These are phyloP conservation scores for Todus mexicanus DNA, from an alignment of 2,797 vertebrate genomes.

Conservation along the genomic window DNA sequence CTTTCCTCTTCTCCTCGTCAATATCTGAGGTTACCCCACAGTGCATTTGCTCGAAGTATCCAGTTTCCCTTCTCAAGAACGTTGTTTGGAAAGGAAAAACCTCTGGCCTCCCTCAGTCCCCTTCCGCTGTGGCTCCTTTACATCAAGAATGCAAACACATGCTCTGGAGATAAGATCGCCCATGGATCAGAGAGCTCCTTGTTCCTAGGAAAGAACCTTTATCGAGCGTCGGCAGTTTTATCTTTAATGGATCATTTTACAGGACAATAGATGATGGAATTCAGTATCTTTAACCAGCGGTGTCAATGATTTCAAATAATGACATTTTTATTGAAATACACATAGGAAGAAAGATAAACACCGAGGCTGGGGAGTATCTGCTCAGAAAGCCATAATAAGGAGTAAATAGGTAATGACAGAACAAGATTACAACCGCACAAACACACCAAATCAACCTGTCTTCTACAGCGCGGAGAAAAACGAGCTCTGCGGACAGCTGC, in stretches of 20 bases:
- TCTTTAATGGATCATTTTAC: conserved; percentile 55
- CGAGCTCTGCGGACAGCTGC: neutral
- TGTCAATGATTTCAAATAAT: conserved; percentile 52
- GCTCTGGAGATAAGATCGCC: conserved; percentile 7
- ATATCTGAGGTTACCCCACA: neutral
- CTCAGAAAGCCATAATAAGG: conserved; percentile 12
- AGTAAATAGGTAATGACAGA: conserved; percentile 46
- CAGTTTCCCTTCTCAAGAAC: neutral
- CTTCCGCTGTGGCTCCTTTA: neutral
- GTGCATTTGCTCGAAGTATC: neutral
- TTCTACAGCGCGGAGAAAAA: neutral
- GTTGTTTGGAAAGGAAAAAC: neutral
- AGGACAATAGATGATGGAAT: conserved; percentile 25
- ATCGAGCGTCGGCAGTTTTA: conserved; percentile 1
- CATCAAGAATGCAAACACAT: neutral
- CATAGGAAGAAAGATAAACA: conserved; percentile 26
- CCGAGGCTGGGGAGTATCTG: neutral
- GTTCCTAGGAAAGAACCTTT: neutral
- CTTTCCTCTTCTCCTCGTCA: neutral
- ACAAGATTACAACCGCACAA: conserved; percentile 4
- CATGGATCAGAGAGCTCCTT: neutral
- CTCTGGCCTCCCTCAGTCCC: neutral
- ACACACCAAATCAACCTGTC: neutral
- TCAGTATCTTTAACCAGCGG: conserved; percentile 29
- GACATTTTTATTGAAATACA: conserved; percentile 55